These are phyloP conservation scores for Dendropsophus ebraccatus DNA, from an alignment of 2,113 vertebrate species.

Conservation along the genomic window DNA sequence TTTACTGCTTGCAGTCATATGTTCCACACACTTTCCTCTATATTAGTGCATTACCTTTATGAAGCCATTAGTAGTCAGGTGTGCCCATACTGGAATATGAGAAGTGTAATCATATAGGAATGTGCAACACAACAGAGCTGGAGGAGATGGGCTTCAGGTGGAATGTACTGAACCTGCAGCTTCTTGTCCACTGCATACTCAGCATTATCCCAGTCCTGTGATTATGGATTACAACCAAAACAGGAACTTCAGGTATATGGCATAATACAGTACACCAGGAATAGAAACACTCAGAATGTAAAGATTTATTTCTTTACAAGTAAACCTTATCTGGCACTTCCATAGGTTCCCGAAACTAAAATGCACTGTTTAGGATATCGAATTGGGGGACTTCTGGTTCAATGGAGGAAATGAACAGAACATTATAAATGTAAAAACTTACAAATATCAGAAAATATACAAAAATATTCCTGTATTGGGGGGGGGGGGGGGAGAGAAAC, in stretches of 20 bases:
- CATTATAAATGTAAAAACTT: too few relatives aligned
- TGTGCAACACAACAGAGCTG: conserved; percentile 1
- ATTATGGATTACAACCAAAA: background rate
- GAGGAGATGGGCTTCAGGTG: background rate
- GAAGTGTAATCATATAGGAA: background rate
- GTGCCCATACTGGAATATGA: too few relatives aligned
- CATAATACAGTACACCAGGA: too few relatives aligned
- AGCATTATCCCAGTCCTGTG: background rate
- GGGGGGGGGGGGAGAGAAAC: too few relatives aligned
- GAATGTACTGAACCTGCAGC: background rate
- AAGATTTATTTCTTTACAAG: too few relatives aligned
- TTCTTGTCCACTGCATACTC: background rate
- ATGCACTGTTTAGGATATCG: too few relatives aligned
- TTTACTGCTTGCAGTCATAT: background rate
- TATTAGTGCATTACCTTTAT: background rate
- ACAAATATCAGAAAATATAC: too few relatives aligned
- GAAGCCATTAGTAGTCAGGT: background rate
- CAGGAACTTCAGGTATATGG: background rate
- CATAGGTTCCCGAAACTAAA: too few relatives aligned
- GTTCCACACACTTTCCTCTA: background rate
- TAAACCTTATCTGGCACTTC: too few relatives aligned
- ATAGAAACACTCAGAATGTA: background rate
- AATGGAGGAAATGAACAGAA: too few relatives aligned
- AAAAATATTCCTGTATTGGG: too few relatives aligned
- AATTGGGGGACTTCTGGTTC: too few relatives aligned